Conservation (phyloP, 2,888 invertebrate genomes). For the Tiliacea citrago region DNA sequence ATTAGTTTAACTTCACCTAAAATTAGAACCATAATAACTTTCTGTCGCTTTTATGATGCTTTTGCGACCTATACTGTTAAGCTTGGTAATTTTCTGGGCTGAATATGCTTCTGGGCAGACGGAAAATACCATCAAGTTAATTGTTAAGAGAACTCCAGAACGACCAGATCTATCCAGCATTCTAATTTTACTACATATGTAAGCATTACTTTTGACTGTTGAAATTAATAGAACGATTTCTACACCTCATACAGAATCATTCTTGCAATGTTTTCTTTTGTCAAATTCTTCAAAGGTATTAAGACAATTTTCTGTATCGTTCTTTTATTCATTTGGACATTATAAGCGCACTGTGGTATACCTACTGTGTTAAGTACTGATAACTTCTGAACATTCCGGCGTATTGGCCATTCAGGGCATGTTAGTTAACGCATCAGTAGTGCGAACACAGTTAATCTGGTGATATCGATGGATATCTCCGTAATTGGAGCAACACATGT, state of each 20-base stretch:
- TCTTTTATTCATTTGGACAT: not conserved
- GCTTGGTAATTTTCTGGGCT: constrained; percentile 30
- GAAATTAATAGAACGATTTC: not conserved
- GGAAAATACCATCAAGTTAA: not conserved
- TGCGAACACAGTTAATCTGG: constrained; percentile 65
- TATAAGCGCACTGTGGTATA: not conserved
- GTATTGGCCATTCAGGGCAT: constrained; percentile 65
- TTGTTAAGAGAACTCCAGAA: not conserved
- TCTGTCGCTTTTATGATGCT: constrained; percentile 44
- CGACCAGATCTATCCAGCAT: not conserved
- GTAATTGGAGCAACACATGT: constrained; percentile 50
- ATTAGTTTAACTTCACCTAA: constrained; percentile 47
- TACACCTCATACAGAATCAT: no score
- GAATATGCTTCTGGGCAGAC: not conserved
- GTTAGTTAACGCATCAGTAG: constrained; percentile 69
- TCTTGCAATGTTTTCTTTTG: not conserved
- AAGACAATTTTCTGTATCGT: not conserved
- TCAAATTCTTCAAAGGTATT: not conserved
- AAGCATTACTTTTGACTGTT: not conserved
- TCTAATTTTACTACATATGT: no score
- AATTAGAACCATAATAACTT: constrained; percentile 54
- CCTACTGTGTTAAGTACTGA: constrained; percentile 17
- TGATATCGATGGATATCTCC: constrained; percentile 66
- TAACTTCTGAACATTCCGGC: constrained; percentile 59
- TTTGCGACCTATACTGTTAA: constrained; percentile 16